Conservation (phyloP, 2,113 vertebrate genomes). For the Tonatia bakeri region DNA sequence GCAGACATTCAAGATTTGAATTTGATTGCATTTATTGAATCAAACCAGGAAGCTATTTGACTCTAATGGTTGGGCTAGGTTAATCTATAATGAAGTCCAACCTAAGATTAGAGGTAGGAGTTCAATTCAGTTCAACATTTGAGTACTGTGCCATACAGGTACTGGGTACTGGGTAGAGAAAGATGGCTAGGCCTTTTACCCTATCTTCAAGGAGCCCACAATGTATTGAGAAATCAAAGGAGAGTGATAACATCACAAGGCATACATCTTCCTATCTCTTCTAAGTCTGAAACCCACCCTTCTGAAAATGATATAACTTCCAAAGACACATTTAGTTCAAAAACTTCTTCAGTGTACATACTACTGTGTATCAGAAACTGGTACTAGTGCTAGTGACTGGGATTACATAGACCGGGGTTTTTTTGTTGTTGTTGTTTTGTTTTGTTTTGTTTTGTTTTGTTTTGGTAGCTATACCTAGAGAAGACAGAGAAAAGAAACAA, state of each 20-base stretch:
- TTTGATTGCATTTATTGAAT: slow-evolving; percentile 57
- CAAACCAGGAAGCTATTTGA: slow-evolving; percentile 42
- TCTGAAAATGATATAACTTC: not conserved
- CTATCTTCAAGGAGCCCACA: not conserved
- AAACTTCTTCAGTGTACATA: not conserved
- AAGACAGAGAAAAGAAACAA: not conserved
- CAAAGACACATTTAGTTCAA: not conserved
- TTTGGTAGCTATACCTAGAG: not conserved
- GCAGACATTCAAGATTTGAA: slow-evolving; percentile 31
- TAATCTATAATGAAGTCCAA: slow-evolving; percentile 27
- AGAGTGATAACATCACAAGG: not conserved
- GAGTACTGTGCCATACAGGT: not conserved
- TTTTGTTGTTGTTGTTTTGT: not conserved
- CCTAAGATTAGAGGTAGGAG: not conserved
- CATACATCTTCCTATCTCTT: not conserved
- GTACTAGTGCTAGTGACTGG: not conserved
- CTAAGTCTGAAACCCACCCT: not conserved
- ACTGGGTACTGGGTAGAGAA: not conserved
- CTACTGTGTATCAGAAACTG: not conserved
- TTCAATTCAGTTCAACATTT: slow-evolving; percentile 16
- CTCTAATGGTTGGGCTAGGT: not conserved
- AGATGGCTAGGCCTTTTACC: not conserved
- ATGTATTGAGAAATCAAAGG: not conserved
- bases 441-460: not conserved
- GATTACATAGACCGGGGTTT: not conserved